Base-by-base conservation (phyloP, 2,797 vertebrate species). In the Furcifer pardalis region DNA sequence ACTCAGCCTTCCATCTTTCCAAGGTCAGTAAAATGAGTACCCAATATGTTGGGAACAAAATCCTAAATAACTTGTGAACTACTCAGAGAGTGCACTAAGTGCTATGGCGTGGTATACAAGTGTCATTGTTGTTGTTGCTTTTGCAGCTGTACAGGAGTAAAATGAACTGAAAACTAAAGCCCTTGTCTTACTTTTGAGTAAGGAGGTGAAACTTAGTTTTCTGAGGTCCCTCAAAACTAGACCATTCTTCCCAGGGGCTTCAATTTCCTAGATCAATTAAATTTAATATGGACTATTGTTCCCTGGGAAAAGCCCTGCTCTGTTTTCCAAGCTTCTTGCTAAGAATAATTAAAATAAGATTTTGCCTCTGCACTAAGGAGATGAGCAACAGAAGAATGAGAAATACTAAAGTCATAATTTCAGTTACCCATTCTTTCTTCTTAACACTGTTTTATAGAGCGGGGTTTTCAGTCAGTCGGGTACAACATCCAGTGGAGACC, bases 211-310 rank as follows among this genome's bases (percentile, higher is more conserved):
- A 52, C 21, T 86, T 27, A 9, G 40, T 83, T 82, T 85, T 88
- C 87, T 84, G 86, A 83, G 86, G 66, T 83, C 23, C 62, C 62
- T 76, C 35, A 17, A 80, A 77, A 75, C 68, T n/a, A 40, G 44
- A 32, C 49, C 69, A 75, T 83, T 87, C 15, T 90, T 87, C 30
- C 87, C n/a, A 44, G 65, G 88, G 12, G 59, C 83, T 68, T 32
- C 32, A 86, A 75, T 88, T 86, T 75, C 27, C 35, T 40, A 37
- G 52, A 91, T 89, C 37, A 81, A 35, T 86, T 82, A 75, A 5
- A 73, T 88, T 87, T 90, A 84, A 83, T 68, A 21, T 49, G 81
- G 12, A 69, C 19, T 73, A 40, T 81, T 87, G 82, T 76, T 87
- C n/a, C n/a, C n/a, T n/a, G n/a, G n/a, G n/a, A n/a, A n/a, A n/a